Conservation (phyloP, 30 jellyfish, hydroid and myxozoan species). For the Aurelia aurita region DNA sequence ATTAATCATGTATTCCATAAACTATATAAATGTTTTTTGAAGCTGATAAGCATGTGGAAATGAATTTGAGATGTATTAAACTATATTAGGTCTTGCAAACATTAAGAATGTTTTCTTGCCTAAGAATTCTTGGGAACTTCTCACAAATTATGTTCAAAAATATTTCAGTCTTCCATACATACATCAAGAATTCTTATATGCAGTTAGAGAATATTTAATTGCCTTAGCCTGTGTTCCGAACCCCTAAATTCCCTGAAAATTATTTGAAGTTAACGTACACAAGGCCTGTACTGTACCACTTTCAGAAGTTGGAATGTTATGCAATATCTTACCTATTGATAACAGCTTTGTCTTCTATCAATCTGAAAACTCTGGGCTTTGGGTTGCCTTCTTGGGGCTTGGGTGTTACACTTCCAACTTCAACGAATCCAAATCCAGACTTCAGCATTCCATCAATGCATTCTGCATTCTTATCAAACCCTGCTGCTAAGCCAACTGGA, state of each 20-base stretch:
- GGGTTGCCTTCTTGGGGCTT: conserved; percentile 92
- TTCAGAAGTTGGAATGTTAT: background rate
- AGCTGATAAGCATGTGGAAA: too few relatives aligned
- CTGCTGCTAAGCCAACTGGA: conserved; percentile 99
- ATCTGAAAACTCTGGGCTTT: conserved; percentile 94
- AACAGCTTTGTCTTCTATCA: conserved; percentile 82
- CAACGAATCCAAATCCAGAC: conserved; percentile 97
- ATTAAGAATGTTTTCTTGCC: too few relatives aligned
- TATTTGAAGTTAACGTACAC: background rate
- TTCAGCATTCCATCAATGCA: conserved; percentile 87
- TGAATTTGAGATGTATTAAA: too few relatives aligned
- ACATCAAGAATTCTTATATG: too few relatives aligned
- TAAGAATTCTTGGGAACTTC: too few relatives aligned
- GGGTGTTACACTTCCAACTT: conserved; percentile 97
- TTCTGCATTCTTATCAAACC: conserved; percentile 95
- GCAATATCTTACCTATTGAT: conserved; percentile 70
- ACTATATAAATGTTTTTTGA: too few relatives aligned
- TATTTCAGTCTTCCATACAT: too few relatives aligned
- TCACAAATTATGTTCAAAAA: too few relatives aligned
- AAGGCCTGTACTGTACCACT: background rate
- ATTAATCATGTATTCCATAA: too few relatives aligned
- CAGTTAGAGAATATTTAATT: too few relatives aligned
- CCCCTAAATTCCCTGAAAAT: background rate
- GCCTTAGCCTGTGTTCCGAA: too few relatives aligned
- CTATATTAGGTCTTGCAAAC: too few relatives aligned